Evolutionary conservation across 1,140 invertebrate genomes (phyloP), one percentile per base, ranked within the genome.

Genomic region (Drosophila malerkotliana): DNA sequence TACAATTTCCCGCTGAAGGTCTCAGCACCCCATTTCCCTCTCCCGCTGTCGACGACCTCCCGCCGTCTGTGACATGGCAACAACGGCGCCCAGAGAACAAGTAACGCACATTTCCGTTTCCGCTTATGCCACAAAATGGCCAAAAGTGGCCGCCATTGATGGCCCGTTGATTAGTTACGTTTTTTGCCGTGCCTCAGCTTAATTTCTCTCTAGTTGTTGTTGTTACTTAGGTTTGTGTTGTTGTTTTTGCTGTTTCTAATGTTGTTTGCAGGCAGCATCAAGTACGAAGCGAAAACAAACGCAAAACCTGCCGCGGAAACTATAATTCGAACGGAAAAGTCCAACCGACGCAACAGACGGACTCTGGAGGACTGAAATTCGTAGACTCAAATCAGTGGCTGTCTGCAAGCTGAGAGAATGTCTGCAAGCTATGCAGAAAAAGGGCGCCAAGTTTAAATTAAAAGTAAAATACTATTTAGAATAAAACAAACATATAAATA

Each of bases 1-100:
- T 87, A 76, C 80, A 87, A 87, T 85, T 81, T 71, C 64, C 62
- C 62, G 57, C 51, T 72, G 82, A 85, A 85, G 82, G 82, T 87
- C 82, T 58, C 60, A 26, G 18, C 63, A 24, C 60, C 60, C 62
- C 14, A 68, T 24, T 45, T 51, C 45, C 48, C 59, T 39, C 41
- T 21, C 26, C 26, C 26, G 26, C 26, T 28, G 26, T 28, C 56
- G n/a, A 51, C 14, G 24, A 28, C 28, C 34, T n/a, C 28, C 48
- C 10, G 4, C 61, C 34, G 37, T 26, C 55, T 18, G 4, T 18
- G 44, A 47, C 15, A 47, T 47, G 44, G 44, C 44, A 47, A 47
- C 44, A 47, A 47, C 44, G 49, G 71, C 61, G 56, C 61, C 61
- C 60, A 58, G 44, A 4, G 18, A 72, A 83, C 75, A 79, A 75